phyloP scores from a whole-genome alignment of 2,113 vertebrate species.

The Dicrurus megarhynchus region DNA sequence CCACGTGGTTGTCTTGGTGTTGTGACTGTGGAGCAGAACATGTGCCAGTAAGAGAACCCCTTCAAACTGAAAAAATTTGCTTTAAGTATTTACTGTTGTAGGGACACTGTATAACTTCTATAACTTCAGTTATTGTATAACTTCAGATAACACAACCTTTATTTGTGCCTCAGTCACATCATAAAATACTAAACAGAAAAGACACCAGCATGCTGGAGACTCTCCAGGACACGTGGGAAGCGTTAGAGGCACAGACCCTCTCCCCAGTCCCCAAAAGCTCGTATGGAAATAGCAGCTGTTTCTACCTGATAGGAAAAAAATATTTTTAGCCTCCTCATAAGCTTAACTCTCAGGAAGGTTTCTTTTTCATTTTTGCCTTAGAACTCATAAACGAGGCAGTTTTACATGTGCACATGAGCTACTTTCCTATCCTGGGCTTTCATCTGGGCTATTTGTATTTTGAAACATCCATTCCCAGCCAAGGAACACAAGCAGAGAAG shows the following conservation, averaged over 20 bases:
- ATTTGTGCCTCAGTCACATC: neutral
- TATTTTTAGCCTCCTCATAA: neutral
- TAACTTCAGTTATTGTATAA: too few relatives aligned
- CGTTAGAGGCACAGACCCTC: neutral
- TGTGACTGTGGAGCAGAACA: conserved; percentile 82
- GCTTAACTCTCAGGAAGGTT: neutral
- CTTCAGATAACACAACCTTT: neutral
- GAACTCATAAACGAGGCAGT: neutral
- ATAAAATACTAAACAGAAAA: neutral
- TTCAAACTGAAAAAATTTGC: neutral
- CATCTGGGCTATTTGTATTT: neutral
- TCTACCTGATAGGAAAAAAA: neutral
- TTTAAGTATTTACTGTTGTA: neutral
- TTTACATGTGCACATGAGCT: neutral
- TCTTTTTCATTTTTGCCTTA: neutral
- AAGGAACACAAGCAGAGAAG: neutral
- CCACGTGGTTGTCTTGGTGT: conserved; percentile 98
- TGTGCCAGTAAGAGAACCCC: neutral
- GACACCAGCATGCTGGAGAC: neutral
- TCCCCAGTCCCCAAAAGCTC: neutral
- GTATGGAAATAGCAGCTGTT: neutral
- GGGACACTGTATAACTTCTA: neutral
- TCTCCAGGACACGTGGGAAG: neutral
- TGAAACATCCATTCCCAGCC: neutral
- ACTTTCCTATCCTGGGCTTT: neutral